Base-by-base conservation (phyloP, 2,797 vertebrate species). In the Gallinago nigripennis region DNA sequence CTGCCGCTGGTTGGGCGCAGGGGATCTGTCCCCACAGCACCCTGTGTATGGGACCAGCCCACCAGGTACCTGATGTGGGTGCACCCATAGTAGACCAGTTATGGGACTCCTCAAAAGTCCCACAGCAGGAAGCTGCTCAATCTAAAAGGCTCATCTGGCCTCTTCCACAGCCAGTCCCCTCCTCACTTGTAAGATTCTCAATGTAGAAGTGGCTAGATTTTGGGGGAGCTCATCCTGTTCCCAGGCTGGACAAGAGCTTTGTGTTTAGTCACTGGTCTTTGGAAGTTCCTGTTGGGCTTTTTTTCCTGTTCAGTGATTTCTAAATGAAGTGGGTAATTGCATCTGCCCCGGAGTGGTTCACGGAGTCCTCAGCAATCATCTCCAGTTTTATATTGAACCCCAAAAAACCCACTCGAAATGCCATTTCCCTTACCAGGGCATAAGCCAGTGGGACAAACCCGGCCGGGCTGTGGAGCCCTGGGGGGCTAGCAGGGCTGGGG, bases 251-350 rank as follows among this genome's bases (percentile, higher is more conserved):
- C 30, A 19, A 72, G 61, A 82, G 73, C 58, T 90, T 84, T 91
- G 63, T 83, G 54, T 94, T 88, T 75, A 61, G 61, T 69, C 82
- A 33, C 46, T 76, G 83, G 86, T 95, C 90, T 90, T 90, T 70
- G 46, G 43, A 94, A 89, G 68, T 85, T 92, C 35, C 68, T 60
- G 15, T 46, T 78, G 73, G 12, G 1, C 16, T 86, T 80, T 82
- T 84, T 79, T 82, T 86, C 86, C 82, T 76, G 48, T 61, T 88
- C 63, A 17, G 30, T 90, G 93, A 76, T 27, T 95, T 90, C 43
- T 82, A 66, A 88, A 58, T 70, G 37, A 87, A 85, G 60, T 70
- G 64, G 31, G 41, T 90, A 72, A 83, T 95, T 69, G n/a, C 54
- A 7, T 66, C 11, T 82, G 4, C 66, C 37, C 63, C 33, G 46